Percentiles rank a stretch among this genome's conserved stretches.
Evolutionary conservation across 2,113 vertebrate genomes (phyloP).

Genomic region (Crotalus tigris): DNA sequence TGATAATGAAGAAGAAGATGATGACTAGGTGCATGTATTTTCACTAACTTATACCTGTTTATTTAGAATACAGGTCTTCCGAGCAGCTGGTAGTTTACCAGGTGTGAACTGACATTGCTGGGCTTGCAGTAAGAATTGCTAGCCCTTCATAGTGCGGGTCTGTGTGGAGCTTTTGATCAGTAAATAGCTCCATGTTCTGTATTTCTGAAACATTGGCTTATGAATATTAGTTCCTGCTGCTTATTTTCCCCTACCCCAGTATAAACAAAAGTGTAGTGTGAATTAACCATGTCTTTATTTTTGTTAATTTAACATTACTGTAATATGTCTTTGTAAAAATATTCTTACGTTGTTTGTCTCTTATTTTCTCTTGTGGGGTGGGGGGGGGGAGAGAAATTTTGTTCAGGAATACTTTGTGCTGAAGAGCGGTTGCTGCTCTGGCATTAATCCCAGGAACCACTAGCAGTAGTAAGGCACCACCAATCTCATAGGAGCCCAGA

Average conservation of each 20-base stretch:
- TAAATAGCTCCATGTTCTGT: slow-evolving; percentile 75
- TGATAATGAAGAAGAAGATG: background rate
- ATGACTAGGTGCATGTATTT: slow-evolving; percentile 71
- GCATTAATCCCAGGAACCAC: slow-evolving; percentile 87
- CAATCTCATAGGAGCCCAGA: slow-evolving; percentile 85
- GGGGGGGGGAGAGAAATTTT: slow-evolving; percentile 65
- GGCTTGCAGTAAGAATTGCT: slow-evolving; percentile 67
- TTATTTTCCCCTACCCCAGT: slow-evolving; percentile 86
- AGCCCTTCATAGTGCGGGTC: slow-evolving; percentile 76
- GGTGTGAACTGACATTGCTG: slow-evolving; percentile 73
- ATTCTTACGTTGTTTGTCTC: slow-evolving; percentile 71
- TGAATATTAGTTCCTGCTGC: slow-evolving; percentile 87
- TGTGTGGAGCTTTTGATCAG: slow-evolving; percentile 70
- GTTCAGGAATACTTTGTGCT: slow-evolving; percentile 80
- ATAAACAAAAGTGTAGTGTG: slow-evolving; percentile 81
- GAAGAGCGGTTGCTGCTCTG: slow-evolving; percentile 80
- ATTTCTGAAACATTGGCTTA: slow-evolving; percentile 82
- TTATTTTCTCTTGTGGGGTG: slow-evolving; percentile 34
- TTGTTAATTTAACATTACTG: slow-evolving; percentile 96
- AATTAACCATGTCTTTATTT: slow-evolving; percentile 87
- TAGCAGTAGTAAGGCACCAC: slow-evolving; percentile 78
- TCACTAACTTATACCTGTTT: slow-evolving; percentile 78
- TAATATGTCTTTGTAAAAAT: slow-evolving; percentile 91
- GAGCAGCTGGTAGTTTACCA: slow-evolving; percentile 77
- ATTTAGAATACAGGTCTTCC: slow-evolving; percentile 85